phyloP scores from a whole-genome alignment of 2,888 invertebrate genomes.

The Lottia scabra region DNA sequence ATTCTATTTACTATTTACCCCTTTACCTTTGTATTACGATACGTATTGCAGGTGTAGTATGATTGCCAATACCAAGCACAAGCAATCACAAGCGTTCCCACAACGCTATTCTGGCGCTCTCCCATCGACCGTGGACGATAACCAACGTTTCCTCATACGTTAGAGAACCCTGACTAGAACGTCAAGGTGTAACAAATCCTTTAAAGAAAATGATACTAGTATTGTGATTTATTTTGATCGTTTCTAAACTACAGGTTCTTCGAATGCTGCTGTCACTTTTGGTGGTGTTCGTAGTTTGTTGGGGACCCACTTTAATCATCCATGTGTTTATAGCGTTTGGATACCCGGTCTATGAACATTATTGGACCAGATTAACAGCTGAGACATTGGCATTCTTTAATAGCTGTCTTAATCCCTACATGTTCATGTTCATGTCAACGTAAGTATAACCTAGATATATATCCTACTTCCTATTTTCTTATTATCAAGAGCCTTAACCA shows the following conservation, averaged over 20 bases:
- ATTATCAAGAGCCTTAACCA: background rate
- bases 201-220: too few relatives aligned
- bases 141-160: too few relatives aligned
- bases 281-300: constrained; percentile 33
- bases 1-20: too few relatives aligned
- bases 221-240: background rate
- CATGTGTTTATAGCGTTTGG: constrained; percentile 25
- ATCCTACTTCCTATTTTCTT: constrained; percentile 13
- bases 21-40: too few relatives aligned
- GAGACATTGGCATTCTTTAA: constrained; percentile 32
- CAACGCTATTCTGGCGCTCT: too few relatives aligned
- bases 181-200: too few relatives aligned
- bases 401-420: constrained; percentile 37
- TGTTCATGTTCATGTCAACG: constrained; percentile 42
- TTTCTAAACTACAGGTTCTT: constrained; percentile 29
- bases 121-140: too few relatives aligned
- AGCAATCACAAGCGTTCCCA: too few relatives aligned
- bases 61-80: too few relatives aligned
- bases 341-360: constrained; percentile 7
- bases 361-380: constrained; percentile 20
- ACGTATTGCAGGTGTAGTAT: too few relatives aligned
- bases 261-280: constrained; percentile 31
- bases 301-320: constrained; percentile 34
- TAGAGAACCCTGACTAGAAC: too few relatives aligned
- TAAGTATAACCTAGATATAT: constrained; percentile 26